Base-by-base conservation (phyloP, 1,140 invertebrate species). In the Caenorhabditis tropicalis region DNA sequence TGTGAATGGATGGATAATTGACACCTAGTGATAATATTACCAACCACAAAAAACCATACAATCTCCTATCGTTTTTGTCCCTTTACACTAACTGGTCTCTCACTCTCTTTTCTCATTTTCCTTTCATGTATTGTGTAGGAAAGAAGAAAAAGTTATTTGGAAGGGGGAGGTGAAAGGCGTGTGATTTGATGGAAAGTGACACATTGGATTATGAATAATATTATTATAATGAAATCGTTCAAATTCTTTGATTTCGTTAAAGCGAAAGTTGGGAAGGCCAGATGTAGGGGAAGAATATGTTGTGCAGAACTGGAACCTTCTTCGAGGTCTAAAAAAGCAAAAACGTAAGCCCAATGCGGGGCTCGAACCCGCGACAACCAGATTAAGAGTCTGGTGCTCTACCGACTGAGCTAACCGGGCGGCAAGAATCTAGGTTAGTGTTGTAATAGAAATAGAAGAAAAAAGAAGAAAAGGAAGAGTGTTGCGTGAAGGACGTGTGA, bases 331-430 rank as follows among this genome's bases (percentile, higher is more conserved):
- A n/a, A n/a, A n/a, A n/a, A n/a, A n/a, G n/a, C n/a, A 92, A 98
- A 81, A 58, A 83, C 7, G 46, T 84, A 39, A 89, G 88, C 89
- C 89, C 88, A 89, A 90, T 90, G 89, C 88, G 88, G 88, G 89
- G 88, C 89, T 89, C 88, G 88, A 89, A 89, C 88, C 88, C 88
- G 88, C 89, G 88, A 89, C 88, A 90, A 86, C 88, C 88, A 89
- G 88, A 89, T 89, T 89, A 90, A 90, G 88, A 89, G 88, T 89
- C 89, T 90, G 88, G 87, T 90, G 88, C 89, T 90, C 89, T 89
- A 89, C 88, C 88, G 88, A 89, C 89, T 88, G 88, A 89, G 88
- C 88, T 89, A 89, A 89, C 88, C 89, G 88, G 88, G 88, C 88
- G 83, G 46, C 79, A 15, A 79, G 49, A 21, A n/a, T n/a, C 49